Evolutionary conservation across 1,140 invertebrate genomes (phyloP).

Genomic region (Mercenaria mercenaria): DNA sequence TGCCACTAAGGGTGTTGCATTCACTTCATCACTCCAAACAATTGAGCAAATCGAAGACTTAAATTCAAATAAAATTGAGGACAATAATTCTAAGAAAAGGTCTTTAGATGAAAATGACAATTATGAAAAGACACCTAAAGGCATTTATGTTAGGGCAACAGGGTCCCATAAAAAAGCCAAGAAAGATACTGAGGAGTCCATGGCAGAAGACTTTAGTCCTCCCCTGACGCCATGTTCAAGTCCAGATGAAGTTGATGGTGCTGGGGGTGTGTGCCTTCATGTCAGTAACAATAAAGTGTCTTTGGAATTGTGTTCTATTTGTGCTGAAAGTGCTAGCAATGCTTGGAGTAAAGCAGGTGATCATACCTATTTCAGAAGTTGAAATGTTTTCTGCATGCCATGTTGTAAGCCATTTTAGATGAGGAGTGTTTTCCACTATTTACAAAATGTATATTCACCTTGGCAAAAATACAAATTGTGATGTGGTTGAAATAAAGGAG

Average conservation of each 20-base stretch:
- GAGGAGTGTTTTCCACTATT: too few species aligned
- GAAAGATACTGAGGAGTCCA: not conserved
- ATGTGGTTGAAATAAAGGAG: too few species aligned
- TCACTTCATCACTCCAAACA: slow-evolving; percentile 17
- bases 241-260: not conserved
- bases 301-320: slow-evolving; percentile 44
- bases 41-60: too few species aligned
- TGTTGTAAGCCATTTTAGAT: too few species aligned
- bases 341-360: slow-evolving; percentile 34
- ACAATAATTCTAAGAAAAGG: not conserved
- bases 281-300: slow-evolving; percentile 48
- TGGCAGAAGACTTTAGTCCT: not conserved
- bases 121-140: not conserved
- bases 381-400: too few species aligned
- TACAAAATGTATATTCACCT: too few species aligned
- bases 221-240: not conserved
- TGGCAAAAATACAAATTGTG: too few species aligned
- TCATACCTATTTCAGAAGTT: slow-evolving; percentile 55
- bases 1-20: slow-evolving; percentile 4
- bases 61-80: not conserved
- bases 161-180: not conserved
- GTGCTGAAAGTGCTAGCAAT: slow-evolving; percentile 47
- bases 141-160: slow-evolving; percentile 24
- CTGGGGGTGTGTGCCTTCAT: slow-evolving; percentile 55
- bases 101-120: slow-evolving; percentile 14